These are phyloP conservation scores for Holotrichia oblita DNA, from an alignment of 1,140 invertebrate genomes.

Conservation along the genomic window DNA sequence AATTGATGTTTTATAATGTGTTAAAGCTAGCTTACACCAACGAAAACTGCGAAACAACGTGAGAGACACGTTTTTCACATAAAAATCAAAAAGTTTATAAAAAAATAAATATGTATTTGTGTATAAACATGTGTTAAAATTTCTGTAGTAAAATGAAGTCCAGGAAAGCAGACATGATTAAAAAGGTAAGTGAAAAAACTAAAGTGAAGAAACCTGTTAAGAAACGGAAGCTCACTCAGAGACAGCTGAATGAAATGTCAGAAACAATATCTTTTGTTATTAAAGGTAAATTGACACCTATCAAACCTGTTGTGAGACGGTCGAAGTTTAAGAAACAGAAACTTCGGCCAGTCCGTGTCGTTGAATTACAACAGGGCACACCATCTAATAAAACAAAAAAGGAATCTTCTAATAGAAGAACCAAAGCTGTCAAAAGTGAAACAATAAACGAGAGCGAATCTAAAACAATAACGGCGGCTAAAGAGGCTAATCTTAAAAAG, in stretches of 20 bases:
- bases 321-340: slow-evolving; percentile 14
- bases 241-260: slow-evolving; percentile 48
- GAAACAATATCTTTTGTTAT: slow-evolving; percentile 60
- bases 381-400: slow-evolving; percentile 15
- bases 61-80: background rate
- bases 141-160: background rate
- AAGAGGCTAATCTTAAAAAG: background rate
- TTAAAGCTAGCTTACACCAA: background rate
- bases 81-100: too few relatives aligned
- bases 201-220: slow-evolving; percentile 53
- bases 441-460: background rate
- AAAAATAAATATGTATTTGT: background rate
- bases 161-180: slow-evolving; percentile 56
- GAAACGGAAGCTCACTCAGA: slow-evolving; percentile 47
- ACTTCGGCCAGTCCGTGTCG: background rate
- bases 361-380: background rate
- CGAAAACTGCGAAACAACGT: background rate
- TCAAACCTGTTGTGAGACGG: slow-evolving; percentile 53
- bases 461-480: background rate
- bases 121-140: slow-evolving; percentile 22
- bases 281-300: slow-evolving; percentile 58
- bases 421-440: slow-evolving; percentile 21
- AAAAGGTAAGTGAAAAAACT: slow-evolving; percentile 60
- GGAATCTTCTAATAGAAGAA: background rate
- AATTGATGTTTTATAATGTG: background rate